phyloP scores from a whole-genome alignment of 2,113 vertebrate genomes.

The Onychorhynchus coronatus region DNA sequence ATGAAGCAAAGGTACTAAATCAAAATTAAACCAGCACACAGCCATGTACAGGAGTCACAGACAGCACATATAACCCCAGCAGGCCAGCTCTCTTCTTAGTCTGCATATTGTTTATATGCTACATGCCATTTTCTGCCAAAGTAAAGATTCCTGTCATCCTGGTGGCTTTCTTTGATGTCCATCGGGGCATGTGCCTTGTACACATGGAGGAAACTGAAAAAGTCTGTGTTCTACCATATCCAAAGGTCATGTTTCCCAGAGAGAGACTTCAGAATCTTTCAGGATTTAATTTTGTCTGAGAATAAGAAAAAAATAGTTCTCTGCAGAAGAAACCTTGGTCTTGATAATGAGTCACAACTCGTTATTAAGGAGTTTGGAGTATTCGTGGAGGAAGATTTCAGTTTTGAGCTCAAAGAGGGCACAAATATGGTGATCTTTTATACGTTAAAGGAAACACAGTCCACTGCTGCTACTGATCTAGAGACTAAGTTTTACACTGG shows the following conservation, averaged over 20 bases:
- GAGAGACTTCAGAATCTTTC: neutral
- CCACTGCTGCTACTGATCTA: neutral
- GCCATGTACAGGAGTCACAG: neutral
- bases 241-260: neutral
- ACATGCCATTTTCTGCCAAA: neutral
- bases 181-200: neutral
- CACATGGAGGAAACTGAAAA: neutral
- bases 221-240: neutral
- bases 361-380: neutral
- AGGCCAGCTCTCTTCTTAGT: neutral
- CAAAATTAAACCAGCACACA: neutral
- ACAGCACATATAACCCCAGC: neutral
- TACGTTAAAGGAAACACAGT: neutral
- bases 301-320: neutral
- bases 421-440: neutral
- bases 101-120: neutral
- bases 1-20: neutral
- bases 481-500: neutral
- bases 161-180: slow-evolving; percentile 19
- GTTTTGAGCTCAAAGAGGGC: neutral
- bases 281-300: neutral
- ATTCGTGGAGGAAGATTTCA: neutral
- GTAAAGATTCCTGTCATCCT: slow-evolving; percentile 10
- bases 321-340: neutral
- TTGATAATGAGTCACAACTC: neutral